Evolutionary conservation across 2,888 invertebrate species (phyloP), one percentile per base, ranked within the genome.

Genomic region (Tetanocera ferruginea): DNA sequence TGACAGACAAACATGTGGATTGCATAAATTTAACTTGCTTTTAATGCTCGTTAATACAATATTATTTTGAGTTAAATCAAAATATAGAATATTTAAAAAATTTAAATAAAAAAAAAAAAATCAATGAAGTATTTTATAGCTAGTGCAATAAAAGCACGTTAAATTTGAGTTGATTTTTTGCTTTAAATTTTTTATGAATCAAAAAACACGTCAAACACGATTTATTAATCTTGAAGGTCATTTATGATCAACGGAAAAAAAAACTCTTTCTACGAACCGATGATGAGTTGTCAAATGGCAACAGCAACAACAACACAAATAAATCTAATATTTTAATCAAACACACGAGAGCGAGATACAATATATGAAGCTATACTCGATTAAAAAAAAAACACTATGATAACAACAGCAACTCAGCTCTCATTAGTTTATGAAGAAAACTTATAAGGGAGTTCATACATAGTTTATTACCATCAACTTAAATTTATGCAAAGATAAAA

Each of bases 401-500:
- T 14, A 31, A 28, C 64, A 28, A 5, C 64, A 31, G 14, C 64
- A 64, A 28, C 62, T 31, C 5, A 62, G 1, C 64, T 34, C 64
- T 31, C 31, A n/a, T 31, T 64, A 64, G 34, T 64, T 64, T 64
- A 64, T 64, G 64, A 34, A 31, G 3, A 64, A 28, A 64, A 64
- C n/a, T 69, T 69, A 25, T 49, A 49, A 69, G 69, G 69, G 28
- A 69, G 49, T 51, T 69, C 51, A 51, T 51, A 51, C 51, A 51
- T 69, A 51, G 49, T 69, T 69, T 69, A 69, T 69, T 69, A 51
- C 69, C 69, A 69, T 69, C 51, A 34, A 25, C 51, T 25, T 69
- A 25, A 25, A 69, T 69, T 69, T 69, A 69, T 69, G 69, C 69
- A 69, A 69, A 69, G 69, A 69, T 69, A 69, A 51, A 49, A 69